Base-by-base conservation (phyloP, 2,888 invertebrate genomes). In the Allacma fusca region DNA sequence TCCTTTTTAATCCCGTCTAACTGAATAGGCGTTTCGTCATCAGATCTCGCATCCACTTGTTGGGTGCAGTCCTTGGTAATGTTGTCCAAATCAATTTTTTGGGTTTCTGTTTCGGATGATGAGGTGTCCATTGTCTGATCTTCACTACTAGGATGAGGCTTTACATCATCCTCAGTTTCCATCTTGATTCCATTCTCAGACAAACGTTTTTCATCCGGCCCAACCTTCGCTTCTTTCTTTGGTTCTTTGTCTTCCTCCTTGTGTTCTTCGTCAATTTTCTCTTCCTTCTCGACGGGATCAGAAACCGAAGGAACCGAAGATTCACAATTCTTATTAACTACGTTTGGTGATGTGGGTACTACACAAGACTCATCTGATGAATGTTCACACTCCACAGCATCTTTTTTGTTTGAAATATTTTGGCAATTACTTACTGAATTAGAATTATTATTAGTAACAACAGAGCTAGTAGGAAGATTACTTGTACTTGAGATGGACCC, bases 151-250 rank as follows among this genome's bases (percentile, higher is more conserved):
- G 28, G 40, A 34, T 9, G 1, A 1, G 50, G 40, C 9, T 70
- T 70, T 21, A 40, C 43, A 21, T 70, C 69, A 43, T 70, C 43
- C 24, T 70, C 69, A 23, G 21, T n/a, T 80, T 72, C 62, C 79
- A 80, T 76, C 85, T 86, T 4, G 79, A 79, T 75, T 86, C 85
- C 69, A 84, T 78, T 82, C 82, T 19, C 81, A 84, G 50, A 21
- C 81, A 84, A 67, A 79, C 85, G 74, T 62, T 75, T 23, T 75
- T 82, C 64, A n/a, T n/a, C n/a, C n/a, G n/a, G n/a, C n/a, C n/a
- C n/a, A n/a, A n/a, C n/a, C 40, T 69, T 26, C 79, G 80, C 29
- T 80, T 76, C 24, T 4, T 21, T n/a, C 23, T 64, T 23, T 16
- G 65, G 29, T 29, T 81, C 78, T 44, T 64, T 76, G 12, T n/a